phyloP scores from a whole-genome alignment of 2,888 invertebrate species.

The Melangyna quadrimaculata region DNA sequence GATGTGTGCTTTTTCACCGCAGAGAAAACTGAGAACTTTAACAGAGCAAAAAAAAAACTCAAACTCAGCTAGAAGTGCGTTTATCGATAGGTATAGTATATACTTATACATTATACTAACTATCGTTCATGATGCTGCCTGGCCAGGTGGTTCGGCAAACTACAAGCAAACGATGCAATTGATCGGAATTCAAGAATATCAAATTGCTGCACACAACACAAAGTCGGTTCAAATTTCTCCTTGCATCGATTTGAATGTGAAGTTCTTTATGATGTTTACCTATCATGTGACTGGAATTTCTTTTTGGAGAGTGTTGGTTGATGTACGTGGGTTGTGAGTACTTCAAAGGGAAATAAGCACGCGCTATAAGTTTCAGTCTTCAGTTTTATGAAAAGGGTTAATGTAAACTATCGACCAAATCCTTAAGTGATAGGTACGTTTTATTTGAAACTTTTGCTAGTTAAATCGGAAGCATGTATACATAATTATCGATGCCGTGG shows the following conservation, averaged over 20 bases:
- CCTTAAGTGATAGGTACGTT: too few species aligned
- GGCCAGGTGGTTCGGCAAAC: slow-evolving; percentile 65
- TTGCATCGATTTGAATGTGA: slow-evolving; percentile 26
- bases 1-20: slow-evolving; percentile 61
- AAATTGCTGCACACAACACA: slow-evolving; percentile 42
- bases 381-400: background rate
- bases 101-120: slow-evolving; percentile 3
- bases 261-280: background rate
- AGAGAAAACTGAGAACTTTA: slow-evolving; percentile 63
- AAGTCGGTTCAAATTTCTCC: slow-evolving; percentile 53
- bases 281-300: background rate
- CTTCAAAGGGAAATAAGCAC: slow-evolving; percentile 49
- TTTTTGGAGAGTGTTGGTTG: background rate
- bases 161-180: slow-evolving; percentile 66
- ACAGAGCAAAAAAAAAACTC: too few species aligned
- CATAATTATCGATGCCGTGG: too few species aligned
- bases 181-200: slow-evolving; percentile 68
- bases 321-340: background rate
- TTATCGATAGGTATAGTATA: slow-evolving; percentile 28
- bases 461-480: too few species aligned
- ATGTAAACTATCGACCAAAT: background rate
- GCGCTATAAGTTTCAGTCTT: slow-evolving; percentile 11
- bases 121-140: slow-evolving; percentile 13
- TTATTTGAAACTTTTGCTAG: too few species aligned
- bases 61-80: slow-evolving; percentile 59